Conservation (phyloP, 2,113 vertebrate genomes). For the Carlito syrichta region DNA sequence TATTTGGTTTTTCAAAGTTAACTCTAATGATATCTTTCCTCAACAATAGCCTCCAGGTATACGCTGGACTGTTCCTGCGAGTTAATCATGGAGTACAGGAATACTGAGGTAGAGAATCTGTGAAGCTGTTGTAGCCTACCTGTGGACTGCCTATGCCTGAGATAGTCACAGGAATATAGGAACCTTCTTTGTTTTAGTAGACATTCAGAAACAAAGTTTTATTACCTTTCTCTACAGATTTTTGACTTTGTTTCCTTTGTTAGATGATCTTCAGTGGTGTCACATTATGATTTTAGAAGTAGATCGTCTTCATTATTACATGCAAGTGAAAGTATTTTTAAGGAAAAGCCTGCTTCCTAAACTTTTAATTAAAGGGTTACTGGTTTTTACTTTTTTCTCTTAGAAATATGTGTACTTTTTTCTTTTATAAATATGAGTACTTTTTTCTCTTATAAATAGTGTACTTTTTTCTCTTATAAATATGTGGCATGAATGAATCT, state of each 20-base stretch:
- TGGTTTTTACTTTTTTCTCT: slow-evolving; percentile 41
- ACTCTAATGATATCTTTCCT: background rate
- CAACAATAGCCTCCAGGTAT: background rate
- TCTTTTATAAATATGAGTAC: background rate
- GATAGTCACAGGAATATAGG: background rate
- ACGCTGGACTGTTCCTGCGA: background rate
- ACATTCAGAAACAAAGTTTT: background rate
- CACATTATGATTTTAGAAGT: background rate
- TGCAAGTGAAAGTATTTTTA: slow-evolving; percentile 24
- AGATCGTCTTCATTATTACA: slow-evolving; percentile 2
- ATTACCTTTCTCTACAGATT: background rate
- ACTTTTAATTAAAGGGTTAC: background rate
- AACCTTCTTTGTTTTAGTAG: background rate
- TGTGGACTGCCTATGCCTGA: background rate
- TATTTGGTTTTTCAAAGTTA: slow-evolving; percentile 11
- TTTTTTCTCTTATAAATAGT: slow-evolving; percentile 7
- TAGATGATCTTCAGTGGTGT: background rate
- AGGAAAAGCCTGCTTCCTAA: background rate
- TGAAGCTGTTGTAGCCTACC: background rate
- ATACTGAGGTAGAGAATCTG: background rate
- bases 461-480: slow-evolving; percentile 16
- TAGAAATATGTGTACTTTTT: background rate
- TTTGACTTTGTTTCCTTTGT: slow-evolving; percentile 13
- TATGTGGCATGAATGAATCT: slow-evolving; percentile 13
- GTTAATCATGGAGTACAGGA: background rate